These are phyloP conservation scores for Pelodiscus sinensis DNA, from an alignment of 2,113 vertebrate species.

Conservation along the genomic window DNA sequence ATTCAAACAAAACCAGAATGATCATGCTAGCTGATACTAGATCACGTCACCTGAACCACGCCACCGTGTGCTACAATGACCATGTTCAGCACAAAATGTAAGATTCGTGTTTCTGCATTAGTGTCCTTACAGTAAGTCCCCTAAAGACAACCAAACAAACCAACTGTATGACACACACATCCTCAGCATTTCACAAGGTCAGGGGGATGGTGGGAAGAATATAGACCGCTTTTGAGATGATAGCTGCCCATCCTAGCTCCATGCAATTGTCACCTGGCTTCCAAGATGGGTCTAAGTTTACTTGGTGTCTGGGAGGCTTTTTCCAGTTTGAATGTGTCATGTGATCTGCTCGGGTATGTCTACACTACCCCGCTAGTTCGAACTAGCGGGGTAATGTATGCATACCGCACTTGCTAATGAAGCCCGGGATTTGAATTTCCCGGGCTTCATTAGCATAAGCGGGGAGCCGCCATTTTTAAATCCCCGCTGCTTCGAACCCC, in stretches of 20 bases:
- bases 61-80: not conserved
- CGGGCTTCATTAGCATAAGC: no score
- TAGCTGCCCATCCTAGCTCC: not conserved
- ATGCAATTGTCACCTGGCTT: not conserved
- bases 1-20: constrained; percentile 13
- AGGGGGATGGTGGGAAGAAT: not conserved
- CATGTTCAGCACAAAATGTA: not conserved
- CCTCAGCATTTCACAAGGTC: not conserved
- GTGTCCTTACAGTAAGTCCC: fast-evolving
- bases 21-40: constrained; percentile 8
- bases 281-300: not conserved
- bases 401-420: no score
- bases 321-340: fast-evolving
- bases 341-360: not conserved
- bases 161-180: not conserved
- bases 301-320: fast-evolving
- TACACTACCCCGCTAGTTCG: no score
- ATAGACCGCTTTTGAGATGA: not conserved
- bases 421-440: no score
- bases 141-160: not conserved
- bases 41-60: not conserved
- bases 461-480: no score
- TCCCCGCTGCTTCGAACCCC: no score
- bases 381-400: no score
- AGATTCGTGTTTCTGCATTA: fast-evolving